Evolutionary conservation across 2,888 invertebrate species (phyloP).

Genomic region (Bruchidius siliquastri): DNA sequence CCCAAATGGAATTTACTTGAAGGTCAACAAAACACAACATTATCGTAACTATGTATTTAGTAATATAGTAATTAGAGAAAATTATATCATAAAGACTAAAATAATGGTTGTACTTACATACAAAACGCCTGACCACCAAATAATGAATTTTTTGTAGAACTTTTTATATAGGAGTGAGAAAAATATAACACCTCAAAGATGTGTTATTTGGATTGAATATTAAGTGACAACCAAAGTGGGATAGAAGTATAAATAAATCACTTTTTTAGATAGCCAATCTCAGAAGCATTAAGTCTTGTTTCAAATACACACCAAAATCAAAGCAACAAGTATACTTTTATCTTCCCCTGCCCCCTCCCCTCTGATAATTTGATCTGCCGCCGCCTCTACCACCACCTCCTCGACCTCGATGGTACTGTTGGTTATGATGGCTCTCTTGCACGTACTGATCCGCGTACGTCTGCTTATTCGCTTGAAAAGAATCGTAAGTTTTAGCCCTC

Average conservation of each 20-base stretch:
- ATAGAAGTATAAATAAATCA: neutral
- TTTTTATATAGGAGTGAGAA: too few relatives aligned
- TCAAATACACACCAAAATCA: neutral
- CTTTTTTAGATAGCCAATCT: neutral
- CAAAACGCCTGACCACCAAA: neutral
- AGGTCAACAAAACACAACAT: too few relatives aligned
- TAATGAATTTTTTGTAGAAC: neutral
- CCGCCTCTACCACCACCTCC: conserved; percentile 28
- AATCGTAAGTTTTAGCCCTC: conserved; percentile 45
- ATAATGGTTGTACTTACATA: neutral
- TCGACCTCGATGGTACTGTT: conserved; percentile 36
- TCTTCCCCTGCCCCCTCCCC: conserved; percentile 13
- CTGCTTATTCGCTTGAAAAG: conserved; percentile 41
- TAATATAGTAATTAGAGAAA: too few relatives aligned
- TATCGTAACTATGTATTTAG: too few relatives aligned
- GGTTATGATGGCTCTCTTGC: conserved; percentile 44
- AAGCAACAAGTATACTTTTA: neutral
- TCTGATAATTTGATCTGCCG: conserved; percentile 19
- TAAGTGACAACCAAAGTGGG: neutral
- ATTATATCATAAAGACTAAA: too few relatives aligned
- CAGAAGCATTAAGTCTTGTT: neutral
- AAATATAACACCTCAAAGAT: too few relatives aligned
- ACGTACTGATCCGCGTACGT: conserved; percentile 48
- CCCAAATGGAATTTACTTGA: too few relatives aligned
- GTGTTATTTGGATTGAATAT: neutral